Evolutionary conservation across 2,888 invertebrate species (phyloP).

Genomic region (Apamea sordens): DNA sequence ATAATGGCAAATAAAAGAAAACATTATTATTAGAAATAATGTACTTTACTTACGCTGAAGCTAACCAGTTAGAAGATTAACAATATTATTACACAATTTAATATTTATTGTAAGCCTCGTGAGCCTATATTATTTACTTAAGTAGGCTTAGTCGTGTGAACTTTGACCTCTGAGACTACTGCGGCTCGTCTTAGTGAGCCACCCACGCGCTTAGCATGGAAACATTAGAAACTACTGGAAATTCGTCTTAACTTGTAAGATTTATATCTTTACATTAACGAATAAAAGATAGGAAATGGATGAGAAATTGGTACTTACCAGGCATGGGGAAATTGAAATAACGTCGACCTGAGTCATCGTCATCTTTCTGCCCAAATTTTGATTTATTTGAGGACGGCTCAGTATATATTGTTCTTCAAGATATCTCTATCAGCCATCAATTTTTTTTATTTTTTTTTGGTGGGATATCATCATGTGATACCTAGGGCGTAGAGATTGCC

Average conservation of each 20-base stretch:
- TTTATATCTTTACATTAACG: constrained; percentile 21
- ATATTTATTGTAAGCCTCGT: constrained; percentile 24
- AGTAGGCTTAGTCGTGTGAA: constrained; percentile 21
- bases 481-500: no score
- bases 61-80: constrained; percentile 8
- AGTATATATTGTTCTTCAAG: not conserved
- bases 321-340: not conserved
- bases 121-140: constrained; percentile 40
- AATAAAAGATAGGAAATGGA: constrained; percentile 2
- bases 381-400: no score
- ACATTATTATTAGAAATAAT: not conserved
- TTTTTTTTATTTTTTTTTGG: no score
- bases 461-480: no score
- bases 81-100: constrained; percentile 33
- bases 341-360: not conserved
- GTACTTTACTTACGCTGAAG: not conserved
- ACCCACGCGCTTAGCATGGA: constrained; percentile 37
- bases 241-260: constrained; percentile 17
- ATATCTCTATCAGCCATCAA: not conserved
- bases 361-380: not conserved
- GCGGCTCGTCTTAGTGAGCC: constrained; percentile 2
- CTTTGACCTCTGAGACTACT: constrained; percentile 53
- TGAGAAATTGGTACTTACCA: not conserved
- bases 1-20: not conserved
- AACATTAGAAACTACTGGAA: constrained; percentile 25